phyloP scores from a whole-genome alignment of 2,888 invertebrate genomes.

The Lithophane ornitopus region DNA sequence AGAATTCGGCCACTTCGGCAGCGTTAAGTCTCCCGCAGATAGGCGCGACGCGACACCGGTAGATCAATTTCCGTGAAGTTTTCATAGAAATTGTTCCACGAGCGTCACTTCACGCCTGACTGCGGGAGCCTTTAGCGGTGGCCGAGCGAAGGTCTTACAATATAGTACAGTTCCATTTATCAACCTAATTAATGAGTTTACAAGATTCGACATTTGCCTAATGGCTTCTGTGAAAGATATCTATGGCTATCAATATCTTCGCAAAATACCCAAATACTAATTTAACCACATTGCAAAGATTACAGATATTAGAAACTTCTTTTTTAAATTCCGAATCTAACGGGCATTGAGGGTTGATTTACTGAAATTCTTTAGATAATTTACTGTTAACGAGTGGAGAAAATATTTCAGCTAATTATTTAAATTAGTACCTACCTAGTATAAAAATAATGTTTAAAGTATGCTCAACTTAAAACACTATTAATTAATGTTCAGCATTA shows the following conservation, averaged over 20 bases:
- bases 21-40: background rate
- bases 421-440: background rate
- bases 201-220: constrained; percentile 12
- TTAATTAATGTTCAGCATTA: background rate
- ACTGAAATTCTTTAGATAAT: constrained; percentile 20
- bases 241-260: constrained; percentile 21
- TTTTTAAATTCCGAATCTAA: background rate
- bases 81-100: background rate
- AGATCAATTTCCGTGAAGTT: background rate
- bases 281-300: background rate
- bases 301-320: too few relatives aligned
- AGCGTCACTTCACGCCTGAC: too few relatives aligned
- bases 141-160: too few relatives aligned
- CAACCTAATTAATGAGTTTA: constrained; percentile 2
- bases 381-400: background rate
- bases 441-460: background rate
- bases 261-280: constrained; percentile 4
- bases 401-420: background rate
- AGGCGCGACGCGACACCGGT: background rate
- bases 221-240: constrained; percentile 14
- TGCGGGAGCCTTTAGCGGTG: background rate
- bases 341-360: background rate
- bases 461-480: background rate
- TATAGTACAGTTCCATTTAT: constrained; percentile 3
- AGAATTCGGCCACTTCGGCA: too few relatives aligned